phyloP scores from a whole-genome alignment of 1,140 invertebrate genomes.

The Bombus terrestris region DNA sequence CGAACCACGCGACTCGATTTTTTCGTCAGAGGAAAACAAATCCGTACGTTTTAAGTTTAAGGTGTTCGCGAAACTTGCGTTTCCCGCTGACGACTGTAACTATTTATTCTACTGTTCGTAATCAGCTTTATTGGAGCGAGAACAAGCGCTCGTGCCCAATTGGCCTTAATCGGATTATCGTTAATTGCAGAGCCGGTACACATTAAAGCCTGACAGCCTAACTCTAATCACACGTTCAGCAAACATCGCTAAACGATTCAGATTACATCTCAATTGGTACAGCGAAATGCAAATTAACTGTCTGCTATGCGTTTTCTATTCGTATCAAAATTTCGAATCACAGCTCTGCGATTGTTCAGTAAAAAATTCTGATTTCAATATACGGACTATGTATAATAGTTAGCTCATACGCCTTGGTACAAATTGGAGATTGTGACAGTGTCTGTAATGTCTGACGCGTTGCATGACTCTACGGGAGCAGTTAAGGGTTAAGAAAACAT shows the following conservation, averaged over 20 bases:
- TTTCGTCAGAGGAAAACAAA: neutral
- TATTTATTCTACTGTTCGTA: constrained; percentile 52
- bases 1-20: no score
- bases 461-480: no score
- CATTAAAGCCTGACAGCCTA: constrained; percentile 18
- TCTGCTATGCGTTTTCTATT: neutral
- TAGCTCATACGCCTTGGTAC: no score
- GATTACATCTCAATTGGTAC: neutral
- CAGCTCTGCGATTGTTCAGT: no score
- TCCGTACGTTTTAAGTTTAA: neutral
- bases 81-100: neutral
- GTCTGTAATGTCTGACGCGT: no score
- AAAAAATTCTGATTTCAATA: no score
- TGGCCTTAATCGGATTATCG: constrained; percentile 71
- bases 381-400: no score
- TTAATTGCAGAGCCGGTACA: constrained; percentile 57
- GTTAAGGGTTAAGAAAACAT: no score
- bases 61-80: neutral
- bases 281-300: neutral
- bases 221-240: neutral
- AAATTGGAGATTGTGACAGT: no score
- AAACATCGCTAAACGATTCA: neutral
- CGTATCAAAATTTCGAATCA: no score
- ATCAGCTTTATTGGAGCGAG: constrained; percentile 43
- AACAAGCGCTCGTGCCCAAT: constrained; percentile 50